These are phyloP conservation scores for Himantopus leucocephalus DNA, from an alignment of 2,113 vertebrate genomes.

Conservation along the genomic window DNA sequence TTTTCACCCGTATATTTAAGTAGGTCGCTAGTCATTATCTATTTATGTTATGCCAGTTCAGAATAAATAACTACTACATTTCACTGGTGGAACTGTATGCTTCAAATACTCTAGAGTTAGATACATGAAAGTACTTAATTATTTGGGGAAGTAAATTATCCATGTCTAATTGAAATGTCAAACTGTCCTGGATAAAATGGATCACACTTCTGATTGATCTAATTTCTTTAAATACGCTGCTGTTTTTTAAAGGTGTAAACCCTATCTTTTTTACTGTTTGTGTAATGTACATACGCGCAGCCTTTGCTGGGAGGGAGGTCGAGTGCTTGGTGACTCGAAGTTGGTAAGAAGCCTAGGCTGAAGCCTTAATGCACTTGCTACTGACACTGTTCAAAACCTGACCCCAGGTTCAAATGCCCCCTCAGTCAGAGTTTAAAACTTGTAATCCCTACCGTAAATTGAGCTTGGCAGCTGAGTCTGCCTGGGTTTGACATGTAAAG, in stretches of 20 bases:
- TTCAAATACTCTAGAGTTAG: neutral
- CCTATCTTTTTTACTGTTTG: neutral
- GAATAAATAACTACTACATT: neutral
- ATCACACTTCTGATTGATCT: neutral
- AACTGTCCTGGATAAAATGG: neutral
- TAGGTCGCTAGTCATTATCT: constrained; percentile 22
- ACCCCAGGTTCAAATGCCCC: neutral
- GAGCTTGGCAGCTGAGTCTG: neutral
- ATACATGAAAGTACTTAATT: neutral
- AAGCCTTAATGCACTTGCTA: neutral
- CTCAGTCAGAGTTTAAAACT: neutral
- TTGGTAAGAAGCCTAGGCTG: neutral
- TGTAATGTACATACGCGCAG: neutral
- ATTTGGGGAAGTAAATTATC: constrained; percentile 7
- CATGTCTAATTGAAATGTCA: constrained; percentile 1
- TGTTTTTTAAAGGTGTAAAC: neutral
- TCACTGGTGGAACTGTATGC: neutral
- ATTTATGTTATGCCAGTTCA: neutral
- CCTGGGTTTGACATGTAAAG: neutral
- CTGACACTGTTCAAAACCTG: neutral
- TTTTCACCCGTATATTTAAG: constrained; percentile 12
- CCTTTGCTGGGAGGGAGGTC: neutral
- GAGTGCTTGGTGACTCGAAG: fast-evolving
- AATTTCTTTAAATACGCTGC: neutral
- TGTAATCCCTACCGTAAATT: neutral